Percentiles rank a stretch among this genome's conserved stretches.
These are phyloP conservation scores for Prionailurus viverrinus DNA, from an alignment of 2,113 vertebrate genomes.

Conservation along the genomic window DNA sequence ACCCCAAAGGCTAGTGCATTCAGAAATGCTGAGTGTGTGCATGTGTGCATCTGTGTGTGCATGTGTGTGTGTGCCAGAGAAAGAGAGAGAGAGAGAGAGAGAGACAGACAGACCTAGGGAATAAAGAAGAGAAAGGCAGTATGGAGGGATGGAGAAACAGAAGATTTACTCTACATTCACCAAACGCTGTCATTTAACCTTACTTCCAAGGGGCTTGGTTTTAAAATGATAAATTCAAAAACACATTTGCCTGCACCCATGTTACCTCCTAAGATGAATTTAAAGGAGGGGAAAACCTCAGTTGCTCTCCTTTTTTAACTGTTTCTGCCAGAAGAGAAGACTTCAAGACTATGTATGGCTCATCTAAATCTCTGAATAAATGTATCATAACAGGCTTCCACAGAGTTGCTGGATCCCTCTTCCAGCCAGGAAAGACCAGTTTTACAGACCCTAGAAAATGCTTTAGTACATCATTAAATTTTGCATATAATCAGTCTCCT, in stretches of 20 bases:
- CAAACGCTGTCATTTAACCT: slow-evolving; percentile 33
- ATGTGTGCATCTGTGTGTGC: neutral
- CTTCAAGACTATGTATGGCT: neutral
- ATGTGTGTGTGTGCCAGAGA: neutral
- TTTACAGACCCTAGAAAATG: neutral
- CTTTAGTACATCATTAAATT: slow-evolving; percentile 19
- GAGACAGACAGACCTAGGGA: neutral
- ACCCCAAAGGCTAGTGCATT: neutral
- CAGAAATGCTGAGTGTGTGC: slow-evolving; percentile 17
- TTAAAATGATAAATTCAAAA: slow-evolving; percentile 62
- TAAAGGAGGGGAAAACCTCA: slow-evolving; percentile 41
- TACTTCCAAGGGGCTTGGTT: slow-evolving; percentile 61
- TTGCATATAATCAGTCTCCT: neutral
- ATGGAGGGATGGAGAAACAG: neutral
- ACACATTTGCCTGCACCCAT: neutral
- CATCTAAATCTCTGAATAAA: slow-evolving; percentile 46
- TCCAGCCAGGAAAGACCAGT: neutral
- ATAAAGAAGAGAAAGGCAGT: slow-evolving; percentile 1
- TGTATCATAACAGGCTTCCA: neutral
- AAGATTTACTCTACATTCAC: slow-evolving; percentile 26
- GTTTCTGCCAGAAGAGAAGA: neutral
- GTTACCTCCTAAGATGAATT: slow-evolving; percentile 62
- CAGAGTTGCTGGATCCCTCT: neutral
- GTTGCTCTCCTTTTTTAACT: slow-evolving; percentile 59
- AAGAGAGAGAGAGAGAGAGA: neutral